Base-by-base conservation (phyloP, 2,888 invertebrate species). In the Cephonodes hylas region DNA sequence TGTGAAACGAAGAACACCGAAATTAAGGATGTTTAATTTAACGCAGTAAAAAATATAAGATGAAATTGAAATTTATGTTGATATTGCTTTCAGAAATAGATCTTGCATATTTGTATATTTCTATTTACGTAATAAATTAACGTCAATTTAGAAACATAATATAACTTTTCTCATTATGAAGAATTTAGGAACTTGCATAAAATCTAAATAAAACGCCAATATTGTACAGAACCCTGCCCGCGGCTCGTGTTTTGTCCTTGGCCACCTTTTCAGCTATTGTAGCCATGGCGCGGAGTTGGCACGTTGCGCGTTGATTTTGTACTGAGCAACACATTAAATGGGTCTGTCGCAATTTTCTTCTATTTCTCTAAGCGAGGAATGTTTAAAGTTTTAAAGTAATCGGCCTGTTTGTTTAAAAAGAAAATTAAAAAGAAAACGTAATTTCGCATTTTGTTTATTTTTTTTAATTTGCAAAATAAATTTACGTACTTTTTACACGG, bases 291-390 rank as follows among this genome's bases (percentile, higher is more conserved):
- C 60, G 53, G 58, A 59, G 57, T 63, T 63, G 59, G 53, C 63
- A 59, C 59, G 59, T 59, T 59, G 64, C 68, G 63, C 68, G 75
- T 83, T 84, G 81, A 73, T 83, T 81, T 83, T 79, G 73, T 76
- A 75, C 44, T 48, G 45, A 66, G 67, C 69, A 71, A 62, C 68
- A 71, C 71, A 76, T 78, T 76, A 77, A 80, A 83, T 75, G 76
- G 77, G 73, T 73, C 27, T 46, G 46, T 34, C 45, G 27, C 25
- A 48, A 60, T 56, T 61, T 61, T 61, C 53, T 42, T 44, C 27
- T 57, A 61, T 61, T 61, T 44, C 56, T 57, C 57, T 44, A 42
- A 60, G 60, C 48, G 25, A 42, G 42, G 58, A 42, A 53, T 60
- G 46, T 46, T 22, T 15, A 59, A 15, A 46, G 31, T 46, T 59